Evolutionary conservation across 2,888 invertebrate genomes (phyloP).

Genomic region (Campoplex capitator): DNA sequence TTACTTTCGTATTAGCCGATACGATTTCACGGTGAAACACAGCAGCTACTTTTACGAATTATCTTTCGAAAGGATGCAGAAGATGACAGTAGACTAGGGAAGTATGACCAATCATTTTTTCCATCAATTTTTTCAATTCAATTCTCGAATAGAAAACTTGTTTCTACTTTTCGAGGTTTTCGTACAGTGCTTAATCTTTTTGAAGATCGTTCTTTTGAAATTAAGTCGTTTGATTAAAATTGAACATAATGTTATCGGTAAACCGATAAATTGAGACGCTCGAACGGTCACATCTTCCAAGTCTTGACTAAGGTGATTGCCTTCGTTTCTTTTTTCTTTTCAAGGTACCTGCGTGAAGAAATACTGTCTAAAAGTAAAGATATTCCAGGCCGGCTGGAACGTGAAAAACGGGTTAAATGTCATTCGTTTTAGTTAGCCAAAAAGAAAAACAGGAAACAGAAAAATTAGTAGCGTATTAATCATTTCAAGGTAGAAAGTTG

Average conservation of each 20-base stretch:
- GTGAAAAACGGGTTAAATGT: slow-evolving; percentile 69
- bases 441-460: not conserved
- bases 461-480: slow-evolving; percentile 11
- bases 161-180: not conserved
- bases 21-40: not conserved
- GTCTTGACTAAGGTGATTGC: slow-evolving; percentile 24
- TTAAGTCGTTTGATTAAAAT: no score
- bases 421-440: slow-evolving; percentile 45
- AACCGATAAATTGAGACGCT: not conserved
- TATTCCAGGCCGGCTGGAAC: slow-evolving; percentile 83
- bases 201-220: not conserved
- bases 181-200: not conserved
- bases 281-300: not conserved
- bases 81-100: not conserved
- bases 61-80: slow-evolving; percentile 36
- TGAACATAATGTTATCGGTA: not conserved
- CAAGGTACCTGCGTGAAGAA: slow-evolving; percentile 80
- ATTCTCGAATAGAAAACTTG: not conserved
- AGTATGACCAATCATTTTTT: not conserved
- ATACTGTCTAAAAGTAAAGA: slow-evolving; percentile 80
- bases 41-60: slow-evolving; percentile 14
- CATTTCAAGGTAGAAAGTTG: slow-evolving; percentile 20
- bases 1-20: not conserved
- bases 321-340: slow-evolving; percentile 17
- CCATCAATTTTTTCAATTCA: not conserved